Base-by-base conservation (phyloP, 2,888 invertebrate species). In the Nymphalis c-album region DNA sequence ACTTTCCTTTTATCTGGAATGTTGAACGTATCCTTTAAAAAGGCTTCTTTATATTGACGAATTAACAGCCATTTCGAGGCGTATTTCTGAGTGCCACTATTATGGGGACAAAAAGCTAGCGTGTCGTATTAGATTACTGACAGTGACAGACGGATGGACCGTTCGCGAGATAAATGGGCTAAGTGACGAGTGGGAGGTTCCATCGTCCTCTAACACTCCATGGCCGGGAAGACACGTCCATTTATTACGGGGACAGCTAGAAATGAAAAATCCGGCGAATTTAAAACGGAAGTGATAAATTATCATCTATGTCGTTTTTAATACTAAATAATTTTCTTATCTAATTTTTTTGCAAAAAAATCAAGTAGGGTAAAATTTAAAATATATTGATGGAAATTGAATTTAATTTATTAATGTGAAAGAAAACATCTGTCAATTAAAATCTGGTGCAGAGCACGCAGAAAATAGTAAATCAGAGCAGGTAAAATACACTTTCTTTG, bases 121-220 rank as follows among this genome's bases (percentile, higher is more conserved):
- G 88, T 90, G 90, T 90, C 91, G 88, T 89, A 91, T 91, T 90
- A 90, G 90, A 92, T 92, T 92, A 91, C 85, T 84, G 88, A 81
- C 87, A 82, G 85, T 88, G 91, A 90, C 89, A 87, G 90, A 88
- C 87, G 86, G 87, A 87, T 85, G 83, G 87, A 86, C 88, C 81
- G 85, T 85, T 86, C 82, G 81, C 78, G 81, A 90, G 90, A 92
- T 91, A 90, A 91, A 91, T 92, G 91, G 83, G 85, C 87, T 86
- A 86, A 90, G 89, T 91, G 91, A 88, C 85, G 88, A 90, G 90
- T 88, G 87, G 89, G 90, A 87, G 84, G 85, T 79, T 75, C 79
- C 78, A 75, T 73, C 76, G 75, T 80, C 78, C 73, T 75, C 67
- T 73, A 72, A 75, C 70, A 74, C 74, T 80, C 78, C 77, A 75